Evolutionary conservation across 2,113 vertebrate genomes (phyloP), one percentile per base, ranked within the genome.

Genomic region (Corythornis cristatus): DNA sequence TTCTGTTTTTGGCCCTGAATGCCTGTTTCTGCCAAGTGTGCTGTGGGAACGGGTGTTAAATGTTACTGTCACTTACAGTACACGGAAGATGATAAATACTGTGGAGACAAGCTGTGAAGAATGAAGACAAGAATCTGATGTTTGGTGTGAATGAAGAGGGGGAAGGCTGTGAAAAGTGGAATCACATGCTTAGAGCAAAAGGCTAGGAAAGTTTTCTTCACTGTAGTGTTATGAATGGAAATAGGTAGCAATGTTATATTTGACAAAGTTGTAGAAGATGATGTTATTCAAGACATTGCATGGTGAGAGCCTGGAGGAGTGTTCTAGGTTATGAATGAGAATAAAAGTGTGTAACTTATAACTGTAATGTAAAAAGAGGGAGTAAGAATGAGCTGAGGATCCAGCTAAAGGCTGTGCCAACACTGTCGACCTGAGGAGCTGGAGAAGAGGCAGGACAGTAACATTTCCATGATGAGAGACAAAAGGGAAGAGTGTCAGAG

Each of bases 91-190:
- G 96, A 94, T 95, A 93, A 94, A 94, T 92, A 77, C 71, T 92
- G 93, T 58, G 72, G 96, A 93, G 93, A 94, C 85, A 96, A 95
- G 84, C 91, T 91, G 95, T 80, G 93, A 96, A 91, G 75, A 93
- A 94, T 48, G 91, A 89, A 95, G 93, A 94, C 95, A 96, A 95
- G 94, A 94, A 95, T 89, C 94, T 96, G 93, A 95, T 93, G 91
- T 92, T 96, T 93, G 93, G 94, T 95, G 93, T 77, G 96, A 93
- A 93, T 89, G 71, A 80, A 70, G 91, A 94, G 89, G 83, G 71
- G 82, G 89, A 86, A 85, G 94, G 75, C 82, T 93, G 94, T 91
- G 94, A 96, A 92, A 82, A 94, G 62, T 73, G 78, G 90, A 83
- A 92, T 96, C 93, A 96, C 87, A 93, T 91, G 91, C 71, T 91